Percentiles rank a stretch among this genome's conserved stretches.
Conservation (phyloP, 2,888 invertebrate genomes). For the Mayetiola destructor region DNA sequence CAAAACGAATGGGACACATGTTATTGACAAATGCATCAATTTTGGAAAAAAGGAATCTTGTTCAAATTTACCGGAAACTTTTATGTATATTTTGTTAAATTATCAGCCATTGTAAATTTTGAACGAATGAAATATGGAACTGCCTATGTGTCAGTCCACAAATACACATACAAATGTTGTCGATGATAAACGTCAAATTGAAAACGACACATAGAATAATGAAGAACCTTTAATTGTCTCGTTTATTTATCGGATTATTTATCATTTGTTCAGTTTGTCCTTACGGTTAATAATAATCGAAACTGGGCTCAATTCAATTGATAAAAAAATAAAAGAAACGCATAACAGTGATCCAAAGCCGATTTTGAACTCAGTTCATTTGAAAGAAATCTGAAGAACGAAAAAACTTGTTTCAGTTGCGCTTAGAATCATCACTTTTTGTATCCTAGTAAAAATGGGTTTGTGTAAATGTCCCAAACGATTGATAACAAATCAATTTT, state of each 20-base stretch:
- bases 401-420: background rate
- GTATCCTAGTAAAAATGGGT: slow-evolving; percentile 54
- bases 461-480: slow-evolving; percentile 96
- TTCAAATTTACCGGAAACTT: too few relatives aligned
- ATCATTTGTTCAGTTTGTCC: background rate
- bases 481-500: slow-evolving; percentile 95
- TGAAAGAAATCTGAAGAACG: background rate
- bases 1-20: too few relatives aligned
- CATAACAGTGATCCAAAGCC: background rate
- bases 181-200: slow-evolving; percentile 6
- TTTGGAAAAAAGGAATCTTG: too few relatives aligned
- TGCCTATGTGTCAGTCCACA: slow-evolving; percentile 8
- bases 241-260: background rate
- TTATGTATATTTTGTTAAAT: too few relatives aligned
- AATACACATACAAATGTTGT: background rate
- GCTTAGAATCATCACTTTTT: background rate
- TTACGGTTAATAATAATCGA: background rate
- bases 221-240: slow-evolving; percentile 3
- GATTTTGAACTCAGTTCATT: too few relatives aligned
- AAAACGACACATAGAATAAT: slow-evolving; percentile 12
- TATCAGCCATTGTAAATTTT: too few relatives aligned
- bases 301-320: too few relatives aligned
- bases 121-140: background rate
- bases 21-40: too few relatives aligned
- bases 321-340: too few relatives aligned